Conservation (phyloP, 2,113 vertebrate species). For the Hippocampus guttulatus region DNA sequence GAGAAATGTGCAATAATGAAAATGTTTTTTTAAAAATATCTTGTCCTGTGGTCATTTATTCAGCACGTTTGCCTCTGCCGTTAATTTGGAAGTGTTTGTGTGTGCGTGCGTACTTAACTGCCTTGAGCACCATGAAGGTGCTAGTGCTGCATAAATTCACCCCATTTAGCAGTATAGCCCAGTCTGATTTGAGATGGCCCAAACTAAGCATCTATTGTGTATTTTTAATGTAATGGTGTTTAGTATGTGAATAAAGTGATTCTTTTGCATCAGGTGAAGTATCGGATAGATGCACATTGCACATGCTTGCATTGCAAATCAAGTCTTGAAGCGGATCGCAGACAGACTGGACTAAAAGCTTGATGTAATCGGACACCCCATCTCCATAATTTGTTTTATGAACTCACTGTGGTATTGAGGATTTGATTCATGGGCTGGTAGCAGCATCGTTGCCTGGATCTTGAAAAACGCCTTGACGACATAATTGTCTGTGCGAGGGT, state of each 20-base stretch:
- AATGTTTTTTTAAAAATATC: not conserved
- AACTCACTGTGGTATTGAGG: constrained; percentile 47
- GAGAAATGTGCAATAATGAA: constrained; percentile 3
- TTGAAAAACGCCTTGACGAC: constrained; percentile 30
- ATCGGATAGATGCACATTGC: not conserved
- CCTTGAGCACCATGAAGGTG: not conserved
- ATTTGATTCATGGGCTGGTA: constrained; percentile 39
- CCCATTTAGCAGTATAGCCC: not conserved
- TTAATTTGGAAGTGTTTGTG: not conserved
- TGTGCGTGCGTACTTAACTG: not conserved
- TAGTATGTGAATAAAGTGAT: constrained; percentile 14
- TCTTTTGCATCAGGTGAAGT: constrained; percentile 8
- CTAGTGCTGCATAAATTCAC: not conserved
- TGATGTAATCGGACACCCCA: constrained; percentile 55
- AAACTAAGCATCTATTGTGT: constrained; percentile 16
- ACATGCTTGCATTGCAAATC: constrained; percentile 27
- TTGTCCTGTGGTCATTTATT: not conserved
- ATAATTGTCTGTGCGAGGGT: constrained; percentile 29
- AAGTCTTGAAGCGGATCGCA: constrained; percentile 40
- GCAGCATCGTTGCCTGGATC: constrained; percentile 33
- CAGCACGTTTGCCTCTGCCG: not conserved
- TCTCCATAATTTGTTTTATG: constrained; percentile 63
- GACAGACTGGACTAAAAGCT: constrained; percentile 44
- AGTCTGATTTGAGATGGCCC: constrained; percentile 10
- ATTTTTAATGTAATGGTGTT: not conserved